phyloP scores from a whole-genome alignment of 1,140 invertebrate genomes.

The Dinothrombium tinctorium region DNA sequence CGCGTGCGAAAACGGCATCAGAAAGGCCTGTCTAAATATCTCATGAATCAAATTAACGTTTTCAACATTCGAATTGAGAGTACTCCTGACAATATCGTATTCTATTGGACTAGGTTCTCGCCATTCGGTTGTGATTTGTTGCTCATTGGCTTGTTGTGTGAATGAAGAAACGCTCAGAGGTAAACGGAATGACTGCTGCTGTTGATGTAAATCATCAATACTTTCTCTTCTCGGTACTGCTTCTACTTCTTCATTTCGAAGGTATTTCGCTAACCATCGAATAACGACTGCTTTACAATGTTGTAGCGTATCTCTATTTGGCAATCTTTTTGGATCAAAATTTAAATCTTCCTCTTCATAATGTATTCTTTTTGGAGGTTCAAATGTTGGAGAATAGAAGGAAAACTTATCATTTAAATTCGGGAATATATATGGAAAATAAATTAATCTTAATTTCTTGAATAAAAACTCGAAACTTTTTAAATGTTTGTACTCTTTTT shows the following conservation, averaged over 20 bases:
- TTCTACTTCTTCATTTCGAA: slow-evolving; percentile 10
- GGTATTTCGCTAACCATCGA: slow-evolving; percentile 62
- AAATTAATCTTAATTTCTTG: slow-evolving; percentile 71
- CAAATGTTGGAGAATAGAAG: background rate
- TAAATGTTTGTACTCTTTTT: slow-evolving; percentile 38
- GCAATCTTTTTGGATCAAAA: slow-evolving; percentile 5
- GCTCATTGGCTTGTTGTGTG: background rate
- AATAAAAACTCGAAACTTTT: slow-evolving; percentile 71
- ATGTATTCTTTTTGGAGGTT: slow-evolving; percentile 10
- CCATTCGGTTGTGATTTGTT: slow-evolving; percentile 1
- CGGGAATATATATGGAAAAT: slow-evolving; percentile 70
- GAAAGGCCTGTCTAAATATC: slow-evolving; percentile 71
- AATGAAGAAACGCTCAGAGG: background rate
- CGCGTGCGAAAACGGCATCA: slow-evolving; percentile 59
- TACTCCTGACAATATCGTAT: slow-evolving; percentile 42
- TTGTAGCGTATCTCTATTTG: slow-evolving; percentile 28
- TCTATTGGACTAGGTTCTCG: slow-evolving; percentile 4
- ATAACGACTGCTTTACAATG: slow-evolving; percentile 55
- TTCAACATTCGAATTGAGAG: slow-evolving; percentile 61
- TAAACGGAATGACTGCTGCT: background rate
- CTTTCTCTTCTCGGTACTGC: slow-evolving; percentile 5
- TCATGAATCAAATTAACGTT: slow-evolving; percentile 90
- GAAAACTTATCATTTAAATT: slow-evolving; percentile 5
- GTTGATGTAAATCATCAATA: background rate
- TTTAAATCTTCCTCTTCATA: slow-evolving; percentile 1